Evolutionary conservation across 2,797 vertebrate genomes (phyloP), one percentile per base, ranked within the genome.

Genomic region (Mionectes olivaceus): DNA sequence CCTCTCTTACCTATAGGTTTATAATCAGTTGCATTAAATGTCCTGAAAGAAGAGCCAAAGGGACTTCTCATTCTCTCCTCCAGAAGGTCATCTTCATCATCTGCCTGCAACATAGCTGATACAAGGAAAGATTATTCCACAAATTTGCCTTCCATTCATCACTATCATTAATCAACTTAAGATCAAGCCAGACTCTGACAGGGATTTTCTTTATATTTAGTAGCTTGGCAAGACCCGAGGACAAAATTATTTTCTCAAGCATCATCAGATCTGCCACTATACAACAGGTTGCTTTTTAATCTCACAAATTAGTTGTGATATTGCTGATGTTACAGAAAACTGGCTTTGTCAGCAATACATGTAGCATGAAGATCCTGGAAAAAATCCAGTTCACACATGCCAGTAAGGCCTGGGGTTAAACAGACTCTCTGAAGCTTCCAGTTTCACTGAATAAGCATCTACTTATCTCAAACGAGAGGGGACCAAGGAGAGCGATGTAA

Each of bases 61-160:
- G 99, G 99, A 95, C 99, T 99, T 96, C 99, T 99, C 99, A 99
- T 99, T 97, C 99, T 99, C 97, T 99, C 99, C 96, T 99, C 99
- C 97, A 99, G 98, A 96, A 99, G 98, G 95, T 99, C 99, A 47
- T 99, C 99, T 95, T 99, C 99, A 90, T 99, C 99, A 84, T 99
- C 99, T 32, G 99, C 99, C 96, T 99, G 99, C 86, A 99, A 94
- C 99, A 99, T 99, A 80, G 99, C 99, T 99, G 95, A 77, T 94
- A 93, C 82, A 68, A 93, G 47, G 65, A 53, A 57, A 96, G 71
- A 78, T 93, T 78, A 95, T 65, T 89, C 43, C 63, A 76, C 15
- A 89, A 82, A 60, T 55, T n/a, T 47, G 59, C 53, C 50, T 91
- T 85, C 50, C 59, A 67, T 64, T 79, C 7, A 1, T 25, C n/a